Base-by-base conservation (phyloP, 2,888 invertebrate species). In the Monochamus alternatus region DNA sequence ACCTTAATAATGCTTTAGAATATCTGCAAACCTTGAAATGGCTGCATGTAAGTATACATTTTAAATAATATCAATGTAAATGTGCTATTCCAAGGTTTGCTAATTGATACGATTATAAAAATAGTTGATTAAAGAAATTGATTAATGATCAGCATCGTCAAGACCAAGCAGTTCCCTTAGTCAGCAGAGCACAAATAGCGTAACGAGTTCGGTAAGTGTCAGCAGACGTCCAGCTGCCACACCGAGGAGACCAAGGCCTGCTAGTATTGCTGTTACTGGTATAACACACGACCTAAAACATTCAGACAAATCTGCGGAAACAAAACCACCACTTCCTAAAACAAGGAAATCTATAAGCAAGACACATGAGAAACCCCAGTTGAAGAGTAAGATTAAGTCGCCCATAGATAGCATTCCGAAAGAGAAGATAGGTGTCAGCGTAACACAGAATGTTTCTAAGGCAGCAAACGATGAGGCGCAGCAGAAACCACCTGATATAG, bases 121-220 rank as follows among this genome's bases (percentile, higher is more conserved):
- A n/a, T 14, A n/a, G 8, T 55, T 22, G 7, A n/a, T 3, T 55
- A 55, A 7, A 55, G 1, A 55, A 14, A 14, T 55, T 47, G 47
- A 10, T 55, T 58, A 14, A 12, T 67, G 58, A 80, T n/a, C 87
- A 91, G 93, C 92, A 84, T 92, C 94, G 78, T 96, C 96, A 83
- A 92, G 97, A 88, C 97, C 97, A 80, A 95, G 94, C 89, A 96
- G 96, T 90, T 95, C 97, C 84, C 92, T 97, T 91, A 96, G 94
- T 87, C 92, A 93, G 87, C 91, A 92, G 86, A 92, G 92, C 88
- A 92, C 92, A 87, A 91, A 90, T 86, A 92, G 93, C 85, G 91
- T 92, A 79, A 89, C 91, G 60, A 91, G 91, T 83, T 89, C 90
- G 75, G 88, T 89, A 75, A 90, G 77, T 44, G 89, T 92, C 79